Conservation (phyloP, 2,113 vertebrate genomes). For the Centropus unirufus region DNA sequence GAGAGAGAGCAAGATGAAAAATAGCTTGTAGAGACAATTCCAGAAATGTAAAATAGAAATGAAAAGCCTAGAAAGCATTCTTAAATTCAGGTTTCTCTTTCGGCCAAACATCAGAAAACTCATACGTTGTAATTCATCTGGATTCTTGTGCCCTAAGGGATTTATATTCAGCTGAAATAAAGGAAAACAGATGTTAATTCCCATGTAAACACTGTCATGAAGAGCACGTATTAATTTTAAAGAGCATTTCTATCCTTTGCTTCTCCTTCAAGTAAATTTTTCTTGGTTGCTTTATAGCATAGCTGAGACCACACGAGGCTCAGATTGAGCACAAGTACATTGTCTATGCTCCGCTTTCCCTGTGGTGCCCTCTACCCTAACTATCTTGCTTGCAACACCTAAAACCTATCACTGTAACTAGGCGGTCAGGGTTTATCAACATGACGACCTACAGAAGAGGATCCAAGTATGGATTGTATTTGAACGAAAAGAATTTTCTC, state of each 20-base stretch:
- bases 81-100: not conserved
- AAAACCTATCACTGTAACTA: not conserved
- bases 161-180: not conserved
- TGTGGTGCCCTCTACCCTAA: not conserved
- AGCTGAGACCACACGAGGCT: not conserved
- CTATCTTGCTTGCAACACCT: not conserved
- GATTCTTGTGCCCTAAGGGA: not conserved
- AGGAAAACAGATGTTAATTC: not conserved
- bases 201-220: not conserved
- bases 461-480: not conserved
- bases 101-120: not conserved
- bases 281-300: not conserved
- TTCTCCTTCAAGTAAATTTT: not conserved
- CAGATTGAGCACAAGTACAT: accelerated
- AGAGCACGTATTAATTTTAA: not conserved
- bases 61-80: not conserved
- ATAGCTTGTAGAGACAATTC: not conserved
- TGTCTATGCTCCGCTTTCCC: not conserved
- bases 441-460: not conserved
- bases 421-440: not conserved
- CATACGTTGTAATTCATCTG: not conserved
- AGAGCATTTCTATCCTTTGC: not conserved
- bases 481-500: not conserved
- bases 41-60: not conserved
- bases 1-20: not conserved